Evolutionary conservation across 1,140 invertebrate species (phyloP).

Genomic region (Phymastichus coffea): DNA sequence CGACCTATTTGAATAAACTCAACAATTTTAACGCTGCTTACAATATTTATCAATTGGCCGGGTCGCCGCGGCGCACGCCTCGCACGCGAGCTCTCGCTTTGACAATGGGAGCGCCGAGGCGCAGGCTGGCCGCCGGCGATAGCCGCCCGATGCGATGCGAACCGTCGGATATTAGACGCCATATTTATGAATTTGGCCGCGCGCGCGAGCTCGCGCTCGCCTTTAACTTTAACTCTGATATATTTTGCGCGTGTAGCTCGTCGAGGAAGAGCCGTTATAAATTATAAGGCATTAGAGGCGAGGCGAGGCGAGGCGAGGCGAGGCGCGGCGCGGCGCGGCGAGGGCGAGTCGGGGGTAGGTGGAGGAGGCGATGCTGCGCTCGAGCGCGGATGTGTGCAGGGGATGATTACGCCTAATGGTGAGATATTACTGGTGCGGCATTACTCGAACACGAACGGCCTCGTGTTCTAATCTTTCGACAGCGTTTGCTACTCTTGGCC

Average conservation of each 20-base stretch:
- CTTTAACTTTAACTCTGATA: constrained; percentile 55
- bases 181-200: constrained; percentile 51
- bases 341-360: no score
- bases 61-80: background rate
- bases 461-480: constrained; percentile 58
- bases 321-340: constrained; percentile 5
- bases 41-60: constrained; percentile 24
- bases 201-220: constrained; percentile 39
- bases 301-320: no score
- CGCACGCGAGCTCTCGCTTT: no score
- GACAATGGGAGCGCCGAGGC: background rate
- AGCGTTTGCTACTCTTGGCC: constrained; percentile 34
- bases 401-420: constrained; percentile 60
- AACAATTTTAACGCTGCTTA: constrained; percentile 14
- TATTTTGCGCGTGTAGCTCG: constrained; percentile 41
- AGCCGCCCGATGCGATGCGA: background rate
- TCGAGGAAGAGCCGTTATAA: constrained; percentile 44
- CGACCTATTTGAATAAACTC: constrained; percentile 28
- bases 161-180: constrained; percentile 45
- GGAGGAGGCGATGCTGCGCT: constrained; percentile 39
- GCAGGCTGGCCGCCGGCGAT: background rate
- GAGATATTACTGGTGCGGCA: constrained; percentile 56
- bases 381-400: constrained; percentile 51
- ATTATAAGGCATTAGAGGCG: constrained; percentile 49
- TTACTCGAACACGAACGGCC: constrained; percentile 54